Base-by-base conservation (phyloP, 2,797 vertebrate genomes). In the Sebastes steindachneri region DNA sequence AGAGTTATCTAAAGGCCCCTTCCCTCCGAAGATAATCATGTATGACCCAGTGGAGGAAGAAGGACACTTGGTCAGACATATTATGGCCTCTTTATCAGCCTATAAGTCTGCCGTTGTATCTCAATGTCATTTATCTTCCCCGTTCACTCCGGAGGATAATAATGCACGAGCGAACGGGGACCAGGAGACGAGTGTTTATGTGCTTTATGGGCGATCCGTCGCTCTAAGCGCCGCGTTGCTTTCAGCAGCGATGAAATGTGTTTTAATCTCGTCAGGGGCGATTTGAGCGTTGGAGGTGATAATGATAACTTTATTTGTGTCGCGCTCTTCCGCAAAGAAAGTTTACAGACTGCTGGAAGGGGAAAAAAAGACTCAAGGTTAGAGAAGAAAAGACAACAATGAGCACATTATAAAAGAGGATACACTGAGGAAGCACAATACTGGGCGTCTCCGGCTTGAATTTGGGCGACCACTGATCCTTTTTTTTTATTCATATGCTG, bases 31-130 rank as follows among this genome's bases (percentile, higher is more conserved):
- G 80, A 89, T 87, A 84, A 86, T 87, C 85, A 86, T 48, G 83
- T 67, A 70, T 89, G 88, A 90, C 75, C 88, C 84, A 84, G 73
- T 68, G 88, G 80, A 87, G 87, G 85, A 78, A 76, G 77, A 68
- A 86, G 85, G 85, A 86, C 87, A 81, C 79, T 80, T 85, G 76
- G 79, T 82, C 78, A 78, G 65, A 87, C 84, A 79, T 79, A 80
- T 86, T 80, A 85, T 69, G 79, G 80, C 84, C 86, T 74, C 75
- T 88, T 91, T 88, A 92, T 93, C 83, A 81, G 85, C 72, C 82
- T 77, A 55, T 68, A 77, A 87, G 83, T 88, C 85, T 68, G 64
- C 68, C 5, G 65, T 63, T n/a, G 7, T 80, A 86, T 86, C 87
- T 82, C 80, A 48, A 48, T 67, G 88, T 83, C 80, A 85, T 86